These are phyloP conservation scores for Perccottus glenii DNA, from an alignment of 2,113 vertebrate species.

Conservation along the genomic window DNA sequence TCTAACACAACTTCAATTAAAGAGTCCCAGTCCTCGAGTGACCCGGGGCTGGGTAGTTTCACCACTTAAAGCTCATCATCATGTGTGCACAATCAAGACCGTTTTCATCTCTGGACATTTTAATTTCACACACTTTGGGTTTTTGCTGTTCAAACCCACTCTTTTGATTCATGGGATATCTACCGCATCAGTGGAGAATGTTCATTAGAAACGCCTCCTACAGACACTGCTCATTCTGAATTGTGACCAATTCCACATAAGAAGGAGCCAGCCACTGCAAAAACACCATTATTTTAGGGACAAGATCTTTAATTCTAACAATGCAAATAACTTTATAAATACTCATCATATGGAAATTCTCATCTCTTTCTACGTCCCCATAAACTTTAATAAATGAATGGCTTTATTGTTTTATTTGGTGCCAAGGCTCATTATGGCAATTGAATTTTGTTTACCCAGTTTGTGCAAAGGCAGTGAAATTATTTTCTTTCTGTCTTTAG, in stretches of 20 bases:
- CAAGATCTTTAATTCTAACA: constrained; percentile 23
- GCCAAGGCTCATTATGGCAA: background rate
- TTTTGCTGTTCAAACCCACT: constrained; percentile 43
- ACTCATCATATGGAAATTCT: constrained; percentile 15
- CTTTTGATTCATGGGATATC: constrained; percentile 58
- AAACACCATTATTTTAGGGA: constrained; percentile 14
- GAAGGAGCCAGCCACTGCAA: constrained; percentile 31
- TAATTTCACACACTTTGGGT: constrained; percentile 73
- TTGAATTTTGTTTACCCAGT: constrained; percentile 22
- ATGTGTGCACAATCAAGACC: constrained; percentile 26
- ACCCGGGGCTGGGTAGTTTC: constrained; percentile 11
- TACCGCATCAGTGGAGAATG: constrained; percentile 39
- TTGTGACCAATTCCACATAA: constrained; percentile 14
- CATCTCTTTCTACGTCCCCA: constrained; percentile 7
- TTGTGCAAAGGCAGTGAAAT: constrained; percentile 3
- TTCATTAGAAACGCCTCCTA: constrained; percentile 60
- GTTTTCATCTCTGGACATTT: constrained; percentile 60
- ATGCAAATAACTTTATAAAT: constrained; percentile 16
- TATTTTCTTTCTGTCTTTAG: constrained; percentile 10
- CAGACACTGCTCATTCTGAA: constrained; percentile 43
- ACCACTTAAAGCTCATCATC: constrained; percentile 50
- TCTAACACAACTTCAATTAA: constrained; percentile 68
- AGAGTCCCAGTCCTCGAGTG: constrained; percentile 35
- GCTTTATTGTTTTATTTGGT: constrained; percentile 26
- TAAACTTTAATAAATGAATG: constrained; percentile 7